Evolutionary conservation across 2,797 vertebrate species (phyloP).

Genomic region (Bufotes viridis): DNA sequence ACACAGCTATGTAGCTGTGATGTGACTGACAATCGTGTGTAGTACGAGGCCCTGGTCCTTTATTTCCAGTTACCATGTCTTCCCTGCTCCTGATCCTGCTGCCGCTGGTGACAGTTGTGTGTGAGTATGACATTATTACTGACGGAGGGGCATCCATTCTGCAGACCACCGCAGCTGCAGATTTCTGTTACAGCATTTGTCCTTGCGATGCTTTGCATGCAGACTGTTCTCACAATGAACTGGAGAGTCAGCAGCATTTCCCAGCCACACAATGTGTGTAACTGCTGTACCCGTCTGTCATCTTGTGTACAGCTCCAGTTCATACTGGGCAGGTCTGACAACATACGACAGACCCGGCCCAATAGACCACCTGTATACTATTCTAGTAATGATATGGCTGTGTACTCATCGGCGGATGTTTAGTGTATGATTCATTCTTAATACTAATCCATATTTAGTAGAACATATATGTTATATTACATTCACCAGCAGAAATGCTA

Average conservation of each 20-base stretch:
- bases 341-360: neutral
- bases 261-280: neutral
- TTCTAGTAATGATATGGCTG: no score
- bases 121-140: constrained; percentile 43
- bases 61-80: constrained; percentile 28
- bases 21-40: constrained; percentile 38
- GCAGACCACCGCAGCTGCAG: neutral
- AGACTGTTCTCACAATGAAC: neutral
- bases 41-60: constrained; percentile 26
- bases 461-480: no score
- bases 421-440: no score
- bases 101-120: constrained; percentile 24
- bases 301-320: neutral
- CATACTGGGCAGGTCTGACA: neutral
- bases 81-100: constrained; percentile 13
- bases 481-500: neutral
- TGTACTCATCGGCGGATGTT: no score
- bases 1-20: constrained; percentile 21
- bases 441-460: no score
- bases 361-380: no score
- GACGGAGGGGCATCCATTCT: neutral
- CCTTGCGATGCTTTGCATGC: constrained; percentile 20
- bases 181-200: neutral
- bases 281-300: neutral
- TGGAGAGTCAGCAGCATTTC: neutral